Evolutionary conservation across 2,797 vertebrate species (phyloP).

Genomic region (Argya squamiceps): DNA sequence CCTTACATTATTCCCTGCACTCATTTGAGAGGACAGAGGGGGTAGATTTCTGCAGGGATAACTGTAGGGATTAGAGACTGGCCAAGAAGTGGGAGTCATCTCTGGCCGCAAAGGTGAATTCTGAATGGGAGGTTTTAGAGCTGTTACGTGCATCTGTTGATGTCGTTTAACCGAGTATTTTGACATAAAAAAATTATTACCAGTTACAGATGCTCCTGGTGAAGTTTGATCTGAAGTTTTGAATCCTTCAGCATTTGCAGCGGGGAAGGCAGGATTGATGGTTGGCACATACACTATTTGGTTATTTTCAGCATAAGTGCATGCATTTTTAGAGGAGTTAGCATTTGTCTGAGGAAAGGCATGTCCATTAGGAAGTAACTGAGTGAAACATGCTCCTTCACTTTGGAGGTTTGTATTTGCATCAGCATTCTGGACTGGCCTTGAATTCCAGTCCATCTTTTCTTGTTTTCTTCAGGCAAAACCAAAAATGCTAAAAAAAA

Average conservation of each 20-base stretch:
- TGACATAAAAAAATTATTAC: conserved; percentile 10
- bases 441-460: conserved; percentile 76
- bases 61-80: background rate
- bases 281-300: conserved; percentile 19
- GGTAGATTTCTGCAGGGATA: conserved; percentile 7
- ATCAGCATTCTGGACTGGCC: conserved; percentile 10
- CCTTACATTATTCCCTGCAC: background rate
- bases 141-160: background rate
- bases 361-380: conserved; percentile 9
- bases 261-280: background rate
- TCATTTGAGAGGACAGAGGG: background rate
- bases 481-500: conserved; percentile 21
- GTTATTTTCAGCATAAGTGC: conserved; percentile 39
- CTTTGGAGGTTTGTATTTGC: conserved; percentile 31
- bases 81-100: conserved; percentile 32
- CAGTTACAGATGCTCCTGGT: conserved; percentile 24
- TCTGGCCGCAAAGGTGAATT: background rate
- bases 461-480: background rate
- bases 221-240: background rate
- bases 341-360: conserved; percentile 18
- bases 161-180: conserved; percentile 20
- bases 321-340: conserved; percentile 20
- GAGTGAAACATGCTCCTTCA: conserved; percentile 25
- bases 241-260: conserved; percentile 28
- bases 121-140: background rate